Base-by-base conservation (phyloP, 2,797 vertebrate species). In the Tenualosa thibaudeaui region DNA sequence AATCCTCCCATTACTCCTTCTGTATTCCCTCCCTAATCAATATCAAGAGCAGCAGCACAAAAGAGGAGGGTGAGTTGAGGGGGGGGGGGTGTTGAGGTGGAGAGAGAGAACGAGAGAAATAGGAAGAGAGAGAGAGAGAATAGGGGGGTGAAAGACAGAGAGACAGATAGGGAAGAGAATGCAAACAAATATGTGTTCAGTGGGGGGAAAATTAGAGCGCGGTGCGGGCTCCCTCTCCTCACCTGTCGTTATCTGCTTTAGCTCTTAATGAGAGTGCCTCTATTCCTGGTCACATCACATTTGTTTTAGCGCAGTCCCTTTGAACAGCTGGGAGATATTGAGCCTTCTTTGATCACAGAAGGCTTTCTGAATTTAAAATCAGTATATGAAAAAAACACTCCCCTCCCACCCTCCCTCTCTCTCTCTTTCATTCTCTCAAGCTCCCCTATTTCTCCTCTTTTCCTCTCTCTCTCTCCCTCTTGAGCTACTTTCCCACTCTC, bases 261-360 rank as follows among this genome's bases (percentile, higher is more conserved):
- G 96, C 95, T 94, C 96, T 95, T 99, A 99, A 98, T 97, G 96
- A 98, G 96, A 94, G 96, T 95, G 95, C 95, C 96, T 96, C 96
- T 97, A 96, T 97, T 97, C 96, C 96, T 95, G 96, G 96, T 97
- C 97, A 97, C 96, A 98, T 97, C 96, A 93, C 96, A 97, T 96
- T 97, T 97, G 96, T 96, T 96, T 95, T 94, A 96, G 96, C 95
- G 89, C 91, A 96, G 96, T 97, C 95, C 96, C 97, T 98, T 98
- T 98, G 97, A 99, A 97, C 96, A 96, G 96, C 96, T 96, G 96
- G 94, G 96, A 97, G 96, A 96, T 97, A 95, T 94, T 94, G 94
- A 96, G 95, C 94, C 93, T 90, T 93, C 96, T 98, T 99, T 99
- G 98, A 99, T 99, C 98, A 97, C 86, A 22, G 92, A 95, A 97